A percentile compares a stretch with the other conserved stretches of the same genome.
phyloP scores from a whole-genome alignment of 1,140 invertebrate species.

The Leptoteleia sp. region DNA sequence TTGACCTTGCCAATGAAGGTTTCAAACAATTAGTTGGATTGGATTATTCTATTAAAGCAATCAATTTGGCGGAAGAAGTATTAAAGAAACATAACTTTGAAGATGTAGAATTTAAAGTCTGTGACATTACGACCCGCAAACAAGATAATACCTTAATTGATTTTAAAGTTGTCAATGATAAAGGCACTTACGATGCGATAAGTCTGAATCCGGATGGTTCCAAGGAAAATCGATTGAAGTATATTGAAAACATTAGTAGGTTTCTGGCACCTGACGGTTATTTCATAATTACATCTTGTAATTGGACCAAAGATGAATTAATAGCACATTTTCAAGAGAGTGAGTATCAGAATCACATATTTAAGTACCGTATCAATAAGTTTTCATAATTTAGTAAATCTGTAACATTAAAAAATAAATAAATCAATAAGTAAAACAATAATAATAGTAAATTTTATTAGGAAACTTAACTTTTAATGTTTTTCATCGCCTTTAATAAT shows the following conservation, averaged over 20 bases:
- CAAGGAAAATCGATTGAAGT: slow-evolving; percentile 84
- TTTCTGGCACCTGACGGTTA: slow-evolving; percentile 84
- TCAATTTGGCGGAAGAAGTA: slow-evolving; percentile 87
- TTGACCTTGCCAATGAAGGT: slow-evolving; percentile 88
- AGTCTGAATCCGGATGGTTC: slow-evolving; percentile 88
- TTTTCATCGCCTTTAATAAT: too few species aligned
- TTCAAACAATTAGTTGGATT: slow-evolving; percentile 89
- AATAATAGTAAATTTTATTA: too few species aligned
- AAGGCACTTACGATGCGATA: slow-evolving; percentile 97
- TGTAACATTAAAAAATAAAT: too few species aligned
- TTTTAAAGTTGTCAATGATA: slow-evolving; percentile 85
- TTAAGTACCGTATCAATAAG: background rate
- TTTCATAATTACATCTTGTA: slow-evolving; percentile 95
- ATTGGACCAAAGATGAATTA: slow-evolving; percentile 95
- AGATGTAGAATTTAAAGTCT: slow-evolving; percentile 83
- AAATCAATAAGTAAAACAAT: too few species aligned
- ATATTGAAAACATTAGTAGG: slow-evolving; percentile 85
- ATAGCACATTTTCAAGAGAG: slow-evolving; percentile 85
- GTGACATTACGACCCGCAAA: slow-evolving; percentile 82
- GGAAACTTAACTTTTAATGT: too few species aligned
- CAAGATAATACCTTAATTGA: slow-evolving; percentile 70
- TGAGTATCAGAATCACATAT: slow-evolving; percentile 71
- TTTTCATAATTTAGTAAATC: background rate
- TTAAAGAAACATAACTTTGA: slow-evolving; percentile 81
- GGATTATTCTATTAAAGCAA: slow-evolving; percentile 91